Percentiles rank a stretch among this genome's conserved stretches.
Conservation (phyloP, 2,888 invertebrate species). For the Drosophila differens region DNA sequence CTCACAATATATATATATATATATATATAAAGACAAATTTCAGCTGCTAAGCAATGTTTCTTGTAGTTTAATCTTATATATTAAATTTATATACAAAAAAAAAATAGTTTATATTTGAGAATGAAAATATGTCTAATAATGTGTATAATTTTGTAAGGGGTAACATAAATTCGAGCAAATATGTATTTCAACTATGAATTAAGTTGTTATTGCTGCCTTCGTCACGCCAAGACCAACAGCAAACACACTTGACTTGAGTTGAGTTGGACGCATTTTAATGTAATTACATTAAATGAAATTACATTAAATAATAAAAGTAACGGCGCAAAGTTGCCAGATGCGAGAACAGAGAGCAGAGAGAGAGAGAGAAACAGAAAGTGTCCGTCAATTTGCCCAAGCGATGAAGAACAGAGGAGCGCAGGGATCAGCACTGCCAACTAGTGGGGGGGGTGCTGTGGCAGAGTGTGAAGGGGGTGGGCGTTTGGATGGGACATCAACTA, state of each 20-base stretch:
- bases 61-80: not conserved
- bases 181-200: not conserved
- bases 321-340: constrained; percentile 37
- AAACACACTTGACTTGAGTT: not conserved
- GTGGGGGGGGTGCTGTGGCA: not conserved
- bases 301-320: constrained; percentile 72
- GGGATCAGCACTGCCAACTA: not conserved
- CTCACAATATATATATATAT: not conserved
- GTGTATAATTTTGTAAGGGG: not conserved
- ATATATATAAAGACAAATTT: not conserved
- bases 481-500: not conserved
- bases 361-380: constrained; percentile 17
- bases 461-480: not conserved
- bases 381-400: constrained; percentile 43
- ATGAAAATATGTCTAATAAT: not conserved
- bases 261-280: constrained; percentile 62
- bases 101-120: too few relatives aligned
- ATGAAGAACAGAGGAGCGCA: not conserved
- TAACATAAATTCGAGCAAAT: not conserved
- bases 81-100: not conserved
- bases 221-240: constrained; percentile 8
- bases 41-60: not conserved
- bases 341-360: not conserved
- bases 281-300: constrained; percentile 72
- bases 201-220: not conserved